These are phyloP conservation scores for Colinus virginianus DNA, from an alignment of 2,113 vertebrate species.

Conservation along the genomic window DNA sequence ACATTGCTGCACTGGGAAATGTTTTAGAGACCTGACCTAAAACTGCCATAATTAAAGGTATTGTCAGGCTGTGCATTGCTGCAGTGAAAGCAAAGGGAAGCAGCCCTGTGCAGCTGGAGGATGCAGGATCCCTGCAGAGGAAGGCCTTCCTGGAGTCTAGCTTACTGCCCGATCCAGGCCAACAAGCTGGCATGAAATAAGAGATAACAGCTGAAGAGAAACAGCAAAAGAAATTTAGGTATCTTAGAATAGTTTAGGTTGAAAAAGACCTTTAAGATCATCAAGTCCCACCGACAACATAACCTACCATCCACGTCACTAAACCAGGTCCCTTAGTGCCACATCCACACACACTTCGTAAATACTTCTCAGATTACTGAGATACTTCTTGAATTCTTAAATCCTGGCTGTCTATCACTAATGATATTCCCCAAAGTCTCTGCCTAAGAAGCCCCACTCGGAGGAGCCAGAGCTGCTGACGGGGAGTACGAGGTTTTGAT, in stretches of 20 bases:
- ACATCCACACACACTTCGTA: neutral
- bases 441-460: rapidly evolving
- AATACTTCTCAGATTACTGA: neutral
- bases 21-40: neutral
- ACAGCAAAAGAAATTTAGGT: neutral
- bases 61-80: neutral
- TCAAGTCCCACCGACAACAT: neutral
- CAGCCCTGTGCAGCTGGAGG: neutral
- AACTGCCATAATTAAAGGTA: neutral
- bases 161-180: neutral
- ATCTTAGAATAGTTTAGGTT: neutral
- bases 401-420: neutral
- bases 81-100: neutral
- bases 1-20: neutral
- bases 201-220: neutral
- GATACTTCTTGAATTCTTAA: neutral
- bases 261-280: neutral
- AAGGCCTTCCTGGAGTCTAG: neutral
- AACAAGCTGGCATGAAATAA: neutral
- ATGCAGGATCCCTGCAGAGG: neutral
- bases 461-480: rapidly evolving
- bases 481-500: neutral
- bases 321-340: neutral
- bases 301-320: neutral
- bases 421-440: neutral